Percentiles rank a stretch among this genome's conserved stretches.
phyloP scores from a whole-genome alignment of 2,113 vertebrate species.

The Anhinga rufa region DNA sequence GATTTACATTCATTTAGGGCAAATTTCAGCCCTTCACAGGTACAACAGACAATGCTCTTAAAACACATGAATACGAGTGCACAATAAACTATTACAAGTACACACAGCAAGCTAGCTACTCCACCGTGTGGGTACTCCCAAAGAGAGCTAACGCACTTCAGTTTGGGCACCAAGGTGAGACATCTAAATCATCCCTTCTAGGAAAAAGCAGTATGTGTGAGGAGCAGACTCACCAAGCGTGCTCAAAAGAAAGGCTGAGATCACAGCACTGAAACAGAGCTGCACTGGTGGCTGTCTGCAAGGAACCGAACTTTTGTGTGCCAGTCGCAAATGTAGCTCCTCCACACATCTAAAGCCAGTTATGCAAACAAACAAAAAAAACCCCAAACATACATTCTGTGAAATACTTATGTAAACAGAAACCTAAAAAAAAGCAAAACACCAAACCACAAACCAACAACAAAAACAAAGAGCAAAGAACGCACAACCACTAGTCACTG shows the following conservation, averaged over 20 bases:
- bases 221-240: neutral
- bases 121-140: rapidly evolving
- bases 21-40: neutral
- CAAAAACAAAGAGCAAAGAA: too few relatives aligned
- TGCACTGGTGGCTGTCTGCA: neutral
- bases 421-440: neutral
- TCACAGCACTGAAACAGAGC: neutral
- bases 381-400: neutral
- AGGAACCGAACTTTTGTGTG: neutral
- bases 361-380: neutral
- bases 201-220: neutral
- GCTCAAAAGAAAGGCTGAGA: neutral
- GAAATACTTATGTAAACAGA: neutral
- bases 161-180: neutral
- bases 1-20: neutral
- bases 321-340: neutral
- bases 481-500: neutral
- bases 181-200: neutral
- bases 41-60: neutral
- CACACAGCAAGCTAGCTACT: neutral
- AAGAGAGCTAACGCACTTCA: neutral
- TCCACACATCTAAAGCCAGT: neutral
- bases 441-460: neutral
- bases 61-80: neutral
- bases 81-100: neutral